A percentile compares a stretch with the other conserved stretches of the same genome.
Conservation (phyloP, 2,113 vertebrate species). For the Syngnathoides biaculeatus region DNA sequence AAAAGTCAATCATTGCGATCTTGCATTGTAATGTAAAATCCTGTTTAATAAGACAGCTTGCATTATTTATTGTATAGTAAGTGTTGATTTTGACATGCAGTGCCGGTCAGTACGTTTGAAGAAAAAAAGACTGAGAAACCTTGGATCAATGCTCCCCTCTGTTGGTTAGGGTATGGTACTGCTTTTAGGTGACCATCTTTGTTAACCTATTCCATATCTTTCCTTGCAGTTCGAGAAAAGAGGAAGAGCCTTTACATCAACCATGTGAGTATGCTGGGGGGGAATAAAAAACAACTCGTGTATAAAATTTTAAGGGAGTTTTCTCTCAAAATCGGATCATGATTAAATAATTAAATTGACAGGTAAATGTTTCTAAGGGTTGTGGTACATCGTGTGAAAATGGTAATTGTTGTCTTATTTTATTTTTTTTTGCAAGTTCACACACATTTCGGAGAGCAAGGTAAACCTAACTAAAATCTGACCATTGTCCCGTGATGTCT, state of each 20-base stretch:
- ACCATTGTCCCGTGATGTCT: neutral
- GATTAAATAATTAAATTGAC: neutral
- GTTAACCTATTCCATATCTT: slow-evolving; percentile 18
- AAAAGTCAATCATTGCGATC: neutral
- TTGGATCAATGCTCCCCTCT: slow-evolving; percentile 52
- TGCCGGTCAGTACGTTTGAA: neutral
- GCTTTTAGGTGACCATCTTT: neutral
- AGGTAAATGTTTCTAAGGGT: neutral
- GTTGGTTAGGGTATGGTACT: slow-evolving; percentile 45
- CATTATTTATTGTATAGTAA: neutral
- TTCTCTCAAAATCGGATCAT: neutral
- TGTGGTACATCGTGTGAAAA: neutral
- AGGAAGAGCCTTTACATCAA: slow-evolving; percentile 78
- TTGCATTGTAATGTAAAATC: neutral
- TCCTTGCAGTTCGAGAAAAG: slow-evolving; percentile 73
- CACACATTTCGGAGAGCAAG: slow-evolving; percentile 75
- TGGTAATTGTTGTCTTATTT: slow-evolving; percentile 43
- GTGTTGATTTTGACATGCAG: neutral
- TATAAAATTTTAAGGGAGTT: too few relatives aligned
- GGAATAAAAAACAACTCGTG: rapidly evolving
- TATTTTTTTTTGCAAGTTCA: slow-evolving; percentile 72
- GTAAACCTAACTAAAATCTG: slow-evolving; percentile 47
- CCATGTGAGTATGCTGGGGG: slow-evolving; percentile 66
- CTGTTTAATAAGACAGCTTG: neutral
- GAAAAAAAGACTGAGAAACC: slow-evolving; percentile 1